Conservation (phyloP, 2,113 vertebrate genomes). For the Rallus limicola region DNA sequence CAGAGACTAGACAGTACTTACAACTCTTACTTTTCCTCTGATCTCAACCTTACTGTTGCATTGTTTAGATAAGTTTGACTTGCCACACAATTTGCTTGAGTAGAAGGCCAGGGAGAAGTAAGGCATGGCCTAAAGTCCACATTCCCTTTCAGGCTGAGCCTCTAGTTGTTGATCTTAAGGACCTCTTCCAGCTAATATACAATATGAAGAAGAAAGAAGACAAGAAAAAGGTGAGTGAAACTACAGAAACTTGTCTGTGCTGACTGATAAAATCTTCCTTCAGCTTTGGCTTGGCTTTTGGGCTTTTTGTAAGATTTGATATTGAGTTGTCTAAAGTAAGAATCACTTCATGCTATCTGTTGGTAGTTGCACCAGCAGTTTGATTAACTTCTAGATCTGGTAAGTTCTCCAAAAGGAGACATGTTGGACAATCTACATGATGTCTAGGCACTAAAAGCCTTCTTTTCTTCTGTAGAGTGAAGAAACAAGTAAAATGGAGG, state of each 20-base stretch:
- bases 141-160: constrained; percentile 85
- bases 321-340: neutral
- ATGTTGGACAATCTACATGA: neutral
- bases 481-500: constrained; percentile 69
- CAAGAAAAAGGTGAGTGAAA: constrained; percentile 80
- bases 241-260: neutral
- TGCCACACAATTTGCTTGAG: neutral
- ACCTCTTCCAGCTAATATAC: constrained; percentile 95
- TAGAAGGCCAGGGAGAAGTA: neutral
- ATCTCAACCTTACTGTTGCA: neutral
- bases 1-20: neutral
- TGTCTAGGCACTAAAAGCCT: neutral
- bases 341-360: neutral
- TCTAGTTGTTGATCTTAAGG: constrained; percentile 92
- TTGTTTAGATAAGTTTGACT: neutral
- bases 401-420: neutral
- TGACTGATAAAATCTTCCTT: neutral
- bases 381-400: neutral
- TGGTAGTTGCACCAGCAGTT: neutral
- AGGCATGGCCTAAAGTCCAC: neutral
- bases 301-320: neutral
- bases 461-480: constrained; percentile 65
- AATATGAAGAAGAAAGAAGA: constrained; percentile 91
- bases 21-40: neutral
- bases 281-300: neutral